Evolutionary conservation across 2,888 invertebrate genomes (phyloP).

Genomic region (Eupithecia subumbrata): DNA sequence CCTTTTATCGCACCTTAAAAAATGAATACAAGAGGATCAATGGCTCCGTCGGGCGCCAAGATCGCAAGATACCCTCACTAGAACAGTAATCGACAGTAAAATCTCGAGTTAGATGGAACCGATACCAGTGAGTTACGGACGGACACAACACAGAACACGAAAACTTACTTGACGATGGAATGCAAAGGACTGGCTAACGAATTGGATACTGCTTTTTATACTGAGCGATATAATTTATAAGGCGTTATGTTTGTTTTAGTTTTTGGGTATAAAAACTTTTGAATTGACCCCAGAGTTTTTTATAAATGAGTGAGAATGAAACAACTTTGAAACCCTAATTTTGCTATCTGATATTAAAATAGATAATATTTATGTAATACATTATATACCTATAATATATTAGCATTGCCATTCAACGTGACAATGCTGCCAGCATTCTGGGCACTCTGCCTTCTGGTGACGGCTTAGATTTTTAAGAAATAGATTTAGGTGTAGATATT

Average conservation of each 20-base stretch:
- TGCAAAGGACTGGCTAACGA: constrained; percentile 81
- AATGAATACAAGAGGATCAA: constrained; percentile 59
- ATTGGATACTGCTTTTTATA: constrained; percentile 69
- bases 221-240: constrained; percentile 44
- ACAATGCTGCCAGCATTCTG: too few species aligned
- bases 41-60: constrained; percentile 76
- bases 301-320: background rate
- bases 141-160: constrained; percentile 77
- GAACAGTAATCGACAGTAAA: constrained; percentile 84
- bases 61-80: constrained; percentile 82
- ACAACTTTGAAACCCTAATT: background rate
- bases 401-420: too few species aligned
- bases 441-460: too few species aligned
- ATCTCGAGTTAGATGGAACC: constrained; percentile 84
- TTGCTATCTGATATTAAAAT: background rate
- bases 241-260: constrained; percentile 44
- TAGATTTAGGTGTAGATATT: too few species aligned
- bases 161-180: constrained; percentile 82
- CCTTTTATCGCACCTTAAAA: constrained; percentile 34
- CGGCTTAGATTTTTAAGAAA: too few species aligned
- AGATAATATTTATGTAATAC: too few species aligned
- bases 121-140: constrained; percentile 83
- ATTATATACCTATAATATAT: too few species aligned
- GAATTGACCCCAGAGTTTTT: constrained; percentile 3
- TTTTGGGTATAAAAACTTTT: constrained; percentile 22